These are phyloP conservation scores for Eulemur macaco DNA, from an alignment of 2,113 vertebrate genomes.

Conservation along the genomic window DNA sequence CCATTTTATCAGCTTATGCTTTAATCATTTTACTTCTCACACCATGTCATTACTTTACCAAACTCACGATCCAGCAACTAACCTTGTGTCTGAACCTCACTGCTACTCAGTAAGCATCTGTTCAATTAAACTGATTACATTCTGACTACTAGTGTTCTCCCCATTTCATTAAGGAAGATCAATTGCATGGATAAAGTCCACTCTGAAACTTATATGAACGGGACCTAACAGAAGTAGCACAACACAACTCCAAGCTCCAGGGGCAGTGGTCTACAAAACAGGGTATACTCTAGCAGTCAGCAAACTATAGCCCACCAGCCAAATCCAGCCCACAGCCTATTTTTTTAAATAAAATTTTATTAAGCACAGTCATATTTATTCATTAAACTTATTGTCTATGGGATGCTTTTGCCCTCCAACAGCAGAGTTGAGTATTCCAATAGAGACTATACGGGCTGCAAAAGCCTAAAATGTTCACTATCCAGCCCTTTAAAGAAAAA, in stretches of 20 bases:
- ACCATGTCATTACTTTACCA: background rate
- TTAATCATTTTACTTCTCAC: background rate
- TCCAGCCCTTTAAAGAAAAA: slow-evolving; percentile 9
- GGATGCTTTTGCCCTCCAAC: background rate
- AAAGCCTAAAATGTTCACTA: slow-evolving; percentile 27
- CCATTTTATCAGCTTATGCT: background rate
- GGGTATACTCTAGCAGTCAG: background rate
- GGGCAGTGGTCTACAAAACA: background rate
- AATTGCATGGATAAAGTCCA: background rate
- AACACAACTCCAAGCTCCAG: background rate
- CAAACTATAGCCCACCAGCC: background rate
- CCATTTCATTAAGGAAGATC: background rate
- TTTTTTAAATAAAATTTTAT: background rate
- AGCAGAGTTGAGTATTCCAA: background rate
- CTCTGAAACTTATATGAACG: background rate
- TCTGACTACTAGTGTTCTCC: background rate
- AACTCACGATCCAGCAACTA: background rate
- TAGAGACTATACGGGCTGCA: background rate
- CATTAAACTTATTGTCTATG: background rate
- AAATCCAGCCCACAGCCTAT: background rate
- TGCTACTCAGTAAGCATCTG: background rate
- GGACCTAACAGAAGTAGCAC: background rate
- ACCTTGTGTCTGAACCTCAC: background rate
- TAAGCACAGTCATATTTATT: background rate
- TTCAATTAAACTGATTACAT: slow-evolving; percentile 12